Evolutionary conservation across 2,888 invertebrate species (phyloP).

Genomic region (Endomychus coccineus): DNA sequence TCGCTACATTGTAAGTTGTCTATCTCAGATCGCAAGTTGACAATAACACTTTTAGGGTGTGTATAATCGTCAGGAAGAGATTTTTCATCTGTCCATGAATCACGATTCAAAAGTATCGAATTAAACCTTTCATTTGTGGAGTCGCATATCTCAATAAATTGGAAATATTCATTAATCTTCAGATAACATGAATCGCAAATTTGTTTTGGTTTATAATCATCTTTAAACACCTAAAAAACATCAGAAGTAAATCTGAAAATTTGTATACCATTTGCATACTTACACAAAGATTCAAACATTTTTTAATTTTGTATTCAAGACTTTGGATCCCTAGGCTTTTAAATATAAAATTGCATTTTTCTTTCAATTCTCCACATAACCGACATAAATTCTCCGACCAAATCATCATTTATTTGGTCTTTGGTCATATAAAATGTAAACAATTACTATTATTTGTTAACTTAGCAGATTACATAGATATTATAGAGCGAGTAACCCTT

Average conservation of each 20-base stretch:
- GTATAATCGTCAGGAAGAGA: conserved; percentile 11
- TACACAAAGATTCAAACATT: conserved; percentile 39
- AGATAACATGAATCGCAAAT: conserved; percentile 37
- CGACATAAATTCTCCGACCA: conserved; percentile 35
- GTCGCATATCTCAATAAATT: conserved; percentile 36
- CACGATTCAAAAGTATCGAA: conserved; percentile 24
- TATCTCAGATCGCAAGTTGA: conserved; percentile 19
- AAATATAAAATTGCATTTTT: conserved; percentile 35
- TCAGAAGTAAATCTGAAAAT: conserved; percentile 3
- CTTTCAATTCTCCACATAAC: conserved; percentile 36
- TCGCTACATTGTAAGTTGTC: conserved; percentile 18
- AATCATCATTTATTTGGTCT: no score
- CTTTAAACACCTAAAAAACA: conserved; percentile 34
- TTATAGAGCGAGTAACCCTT: no score
- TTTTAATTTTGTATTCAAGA: conserved; percentile 38
- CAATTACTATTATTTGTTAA: no score
- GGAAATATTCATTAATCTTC: conserved; percentile 39
- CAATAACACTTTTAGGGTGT: conserved; percentile 25
- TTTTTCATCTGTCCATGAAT: conserved; percentile 12
- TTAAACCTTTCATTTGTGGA: conserved; percentile 39
- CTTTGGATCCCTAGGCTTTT: conserved; percentile 18
- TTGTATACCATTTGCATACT: conserved; percentile 17
- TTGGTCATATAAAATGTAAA: no score
- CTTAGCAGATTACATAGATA: no score
- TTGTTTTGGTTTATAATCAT: conserved; percentile 41